Evolutionary conservation across 2,797 vertebrate species (phyloP).

Genomic region (Enteromius viviparus): DNA sequence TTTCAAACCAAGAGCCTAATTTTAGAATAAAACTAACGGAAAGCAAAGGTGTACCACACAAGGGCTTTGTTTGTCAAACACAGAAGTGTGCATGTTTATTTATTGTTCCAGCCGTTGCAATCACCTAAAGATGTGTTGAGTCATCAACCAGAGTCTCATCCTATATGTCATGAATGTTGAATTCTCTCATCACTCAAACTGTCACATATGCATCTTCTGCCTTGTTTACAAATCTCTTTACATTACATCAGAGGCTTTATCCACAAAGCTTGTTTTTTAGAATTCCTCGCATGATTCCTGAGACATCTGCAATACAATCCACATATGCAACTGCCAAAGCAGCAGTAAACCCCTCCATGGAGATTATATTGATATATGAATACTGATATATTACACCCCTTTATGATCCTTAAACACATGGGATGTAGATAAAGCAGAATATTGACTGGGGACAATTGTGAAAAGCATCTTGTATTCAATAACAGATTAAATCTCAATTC

Average conservation of each 20-base stretch:
- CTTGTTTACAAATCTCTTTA: conserved; percentile 6
- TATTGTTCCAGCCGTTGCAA: background rate
- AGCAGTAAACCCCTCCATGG: background rate
- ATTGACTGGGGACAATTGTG: background rate
- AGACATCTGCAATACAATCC: background rate
- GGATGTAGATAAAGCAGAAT: background rate
- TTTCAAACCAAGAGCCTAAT: background rate
- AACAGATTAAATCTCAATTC: background rate
- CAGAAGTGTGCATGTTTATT: background rate
- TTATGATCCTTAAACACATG: background rate
- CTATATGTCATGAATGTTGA: conserved; percentile 2
- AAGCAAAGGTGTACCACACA: background rate
- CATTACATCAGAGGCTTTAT: conserved; percentile 8
- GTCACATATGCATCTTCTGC: conserved; percentile 4
- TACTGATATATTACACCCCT: background rate
- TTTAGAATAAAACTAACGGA: background rate
- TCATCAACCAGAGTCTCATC: background rate
- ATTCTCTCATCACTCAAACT: conserved; percentile 11
- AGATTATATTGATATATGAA: background rate
- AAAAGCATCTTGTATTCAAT: background rate
- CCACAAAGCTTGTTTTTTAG: background rate
- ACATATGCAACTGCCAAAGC: background rate
- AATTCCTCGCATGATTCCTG: background rate
- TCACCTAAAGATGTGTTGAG: background rate
- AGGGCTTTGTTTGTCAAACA: conserved; percentile 5